Conservation (phyloP, 2,797 vertebrate species). For the Spinus olivaceus region DNA sequence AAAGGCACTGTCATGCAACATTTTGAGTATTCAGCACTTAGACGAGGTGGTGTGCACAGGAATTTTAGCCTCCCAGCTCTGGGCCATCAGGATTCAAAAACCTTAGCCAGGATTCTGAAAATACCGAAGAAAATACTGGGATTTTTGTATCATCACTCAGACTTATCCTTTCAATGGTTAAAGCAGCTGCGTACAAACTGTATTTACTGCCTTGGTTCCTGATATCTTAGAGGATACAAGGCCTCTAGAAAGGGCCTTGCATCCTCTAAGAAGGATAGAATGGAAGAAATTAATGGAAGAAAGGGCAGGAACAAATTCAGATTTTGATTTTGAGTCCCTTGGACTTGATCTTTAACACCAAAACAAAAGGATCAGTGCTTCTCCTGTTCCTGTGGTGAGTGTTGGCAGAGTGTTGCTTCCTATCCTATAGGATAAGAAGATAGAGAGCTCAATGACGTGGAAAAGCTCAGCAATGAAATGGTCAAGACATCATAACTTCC, state of each 20-base stretch:
- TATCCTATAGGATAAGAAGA: background rate
- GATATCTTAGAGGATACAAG: background rate
- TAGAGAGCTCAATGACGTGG: background rate
- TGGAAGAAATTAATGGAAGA: background rate
- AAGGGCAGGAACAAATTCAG: background rate
- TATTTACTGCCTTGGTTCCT: background rate
- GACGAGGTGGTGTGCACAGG: background rate
- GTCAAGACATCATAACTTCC: background rate
- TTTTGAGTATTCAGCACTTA: background rate
- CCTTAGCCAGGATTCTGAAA: background rate
- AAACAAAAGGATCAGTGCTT: background rate
- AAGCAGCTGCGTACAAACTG: background rate
- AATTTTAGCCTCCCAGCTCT: background rate
- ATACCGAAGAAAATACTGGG: background rate
- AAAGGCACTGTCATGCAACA: rapidly evolving
- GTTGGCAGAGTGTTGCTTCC: background rate
- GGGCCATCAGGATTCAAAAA: background rate
- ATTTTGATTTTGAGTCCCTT: background rate
- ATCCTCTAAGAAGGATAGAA: no score
- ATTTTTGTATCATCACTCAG: background rate
- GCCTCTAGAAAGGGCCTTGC: background rate
- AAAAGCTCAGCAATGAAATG: background rate
- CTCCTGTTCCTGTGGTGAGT: background rate
- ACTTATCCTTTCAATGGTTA: background rate
- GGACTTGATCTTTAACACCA: background rate